Base-by-base conservation (phyloP, 2,888 invertebrate species). In the Pseudoips prasinana region DNA sequence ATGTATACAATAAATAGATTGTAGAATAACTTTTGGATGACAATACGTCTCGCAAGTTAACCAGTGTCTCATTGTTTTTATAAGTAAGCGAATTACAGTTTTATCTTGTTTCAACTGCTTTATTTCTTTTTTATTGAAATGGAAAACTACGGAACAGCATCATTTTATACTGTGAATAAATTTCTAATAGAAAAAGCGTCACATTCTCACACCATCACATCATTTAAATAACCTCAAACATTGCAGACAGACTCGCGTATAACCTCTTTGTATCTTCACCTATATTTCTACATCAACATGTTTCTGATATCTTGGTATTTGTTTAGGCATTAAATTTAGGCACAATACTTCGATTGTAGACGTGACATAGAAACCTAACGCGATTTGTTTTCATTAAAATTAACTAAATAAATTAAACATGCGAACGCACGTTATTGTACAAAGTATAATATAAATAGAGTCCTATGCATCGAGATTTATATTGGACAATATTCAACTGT, bases 161-260 rank as follows among this genome's bases (percentile, higher is more conserved):
- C 64, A 36, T n/a, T n/a, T n/a, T n/a, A n/a, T 51, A 46, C 47
- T 58, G 52, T 58, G 54, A 71, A 54, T 73, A 66, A 70, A 72
- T 59, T 66, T 69, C 73, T 80, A 83, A 70, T 73, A 73, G 57
- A 59, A 48, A 58, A 84, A 85, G 85, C 82, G 70, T 77, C 63
- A 69, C 81, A 81, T 77, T 75, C 77, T 77, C 79, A 73, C 84
- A 64, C 71, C 64, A 68, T 64, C 63, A 68, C 73, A 64, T 62
- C 57, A 64, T 68, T 57, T 64, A 58, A 61, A 64, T 64, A 63
- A 73, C 67, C 64, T 52, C 58, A 64, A 55, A 60, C 66, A 61
- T 58, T 68, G 51, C 68, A 73, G 53, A 58, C 66, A 68, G 55
- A 65, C 66, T 63, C 65, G 61, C 63, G 53, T 45, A n/a, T 55